phyloP scores from a whole-genome alignment of 2,113 vertebrate genomes.

The Furnarius figulus region DNA sequence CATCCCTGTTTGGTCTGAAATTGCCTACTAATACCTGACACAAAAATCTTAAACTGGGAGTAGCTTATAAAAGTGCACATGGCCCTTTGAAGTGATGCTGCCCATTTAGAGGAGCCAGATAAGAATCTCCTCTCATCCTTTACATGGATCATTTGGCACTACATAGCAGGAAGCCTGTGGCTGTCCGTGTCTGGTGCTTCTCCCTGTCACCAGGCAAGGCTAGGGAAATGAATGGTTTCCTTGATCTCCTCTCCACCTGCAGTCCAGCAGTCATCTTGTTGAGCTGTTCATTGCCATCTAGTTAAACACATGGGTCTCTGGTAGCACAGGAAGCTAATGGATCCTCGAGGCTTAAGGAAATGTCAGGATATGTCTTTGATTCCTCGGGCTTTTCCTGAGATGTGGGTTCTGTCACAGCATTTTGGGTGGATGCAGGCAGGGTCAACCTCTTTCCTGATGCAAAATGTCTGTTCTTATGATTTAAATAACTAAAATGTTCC shows the following conservation, averaged over 20 bases:
- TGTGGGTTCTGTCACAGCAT: background rate
- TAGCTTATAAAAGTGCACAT: background rate
- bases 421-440: background rate
- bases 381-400: background rate
- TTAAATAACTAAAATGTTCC: background rate
- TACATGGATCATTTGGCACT: background rate
- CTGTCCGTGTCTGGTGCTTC: background rate
- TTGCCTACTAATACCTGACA: background rate
- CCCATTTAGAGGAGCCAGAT: background rate
- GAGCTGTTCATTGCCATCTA: accelerated
- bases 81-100: background rate
- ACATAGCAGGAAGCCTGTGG: background rate
- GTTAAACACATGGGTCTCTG: background rate
- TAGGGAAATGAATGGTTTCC: background rate
- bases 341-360: background rate
- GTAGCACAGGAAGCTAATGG: background rate
- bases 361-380: background rate
- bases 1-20: constrained; percentile 9
- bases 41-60: background rate
- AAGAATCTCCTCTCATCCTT: background rate
- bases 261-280: background rate
- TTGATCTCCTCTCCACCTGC: accelerated
- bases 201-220: too few species aligned
- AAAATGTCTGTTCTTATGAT: background rate
- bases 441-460: background rate